Conservation (phyloP, 2,113 vertebrate species). For the Nematolebias whitei region DNA sequence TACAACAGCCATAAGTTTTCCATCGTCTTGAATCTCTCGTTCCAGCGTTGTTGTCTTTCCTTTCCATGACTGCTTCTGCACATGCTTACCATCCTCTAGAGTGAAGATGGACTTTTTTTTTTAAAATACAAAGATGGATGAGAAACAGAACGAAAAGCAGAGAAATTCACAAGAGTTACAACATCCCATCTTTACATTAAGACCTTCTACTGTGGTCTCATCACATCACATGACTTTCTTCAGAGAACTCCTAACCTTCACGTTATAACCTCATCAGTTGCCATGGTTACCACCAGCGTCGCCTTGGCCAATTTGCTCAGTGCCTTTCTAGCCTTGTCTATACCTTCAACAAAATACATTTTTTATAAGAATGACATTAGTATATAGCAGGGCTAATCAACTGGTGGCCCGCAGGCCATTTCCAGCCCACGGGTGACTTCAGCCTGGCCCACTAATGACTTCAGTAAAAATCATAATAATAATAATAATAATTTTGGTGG, state of each 20-base stretch:
- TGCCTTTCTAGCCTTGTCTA: too few relatives aligned
- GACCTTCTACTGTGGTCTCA: conserved; percentile 88
- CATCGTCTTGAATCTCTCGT: conserved; percentile 63
- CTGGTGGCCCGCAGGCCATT: too few relatives aligned
- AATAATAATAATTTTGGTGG: too few relatives aligned
- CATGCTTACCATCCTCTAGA: conserved; percentile 69
- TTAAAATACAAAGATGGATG: not conserved
- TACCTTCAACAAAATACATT: conserved; percentile 79
- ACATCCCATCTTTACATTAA: conserved; percentile 83
- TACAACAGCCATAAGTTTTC: conserved; percentile 67
- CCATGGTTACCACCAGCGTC: conserved; percentile 82
- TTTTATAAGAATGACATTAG: too few relatives aligned
- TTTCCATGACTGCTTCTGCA: conserved; percentile 72
- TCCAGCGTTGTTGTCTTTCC: conserved; percentile 64
- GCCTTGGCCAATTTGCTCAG: conserved; percentile 85
- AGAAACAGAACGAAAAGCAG: not conserved
- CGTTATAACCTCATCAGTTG: conserved; percentile 78
- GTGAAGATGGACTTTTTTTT: conserved; percentile 87
- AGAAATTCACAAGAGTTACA: too few relatives aligned
- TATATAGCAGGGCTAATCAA: too few relatives aligned
- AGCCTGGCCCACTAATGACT: too few relatives aligned
- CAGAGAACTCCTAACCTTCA: conserved; percentile 86
- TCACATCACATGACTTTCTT: conserved; percentile 90
- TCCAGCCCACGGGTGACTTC: too few relatives aligned
- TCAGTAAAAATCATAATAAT: too few relatives aligned